Evolutionary conservation across 2,113 vertebrate genomes (phyloP), one percentile per base, ranked within the genome.

Genomic region (Amblyopsis rosae): DNA sequence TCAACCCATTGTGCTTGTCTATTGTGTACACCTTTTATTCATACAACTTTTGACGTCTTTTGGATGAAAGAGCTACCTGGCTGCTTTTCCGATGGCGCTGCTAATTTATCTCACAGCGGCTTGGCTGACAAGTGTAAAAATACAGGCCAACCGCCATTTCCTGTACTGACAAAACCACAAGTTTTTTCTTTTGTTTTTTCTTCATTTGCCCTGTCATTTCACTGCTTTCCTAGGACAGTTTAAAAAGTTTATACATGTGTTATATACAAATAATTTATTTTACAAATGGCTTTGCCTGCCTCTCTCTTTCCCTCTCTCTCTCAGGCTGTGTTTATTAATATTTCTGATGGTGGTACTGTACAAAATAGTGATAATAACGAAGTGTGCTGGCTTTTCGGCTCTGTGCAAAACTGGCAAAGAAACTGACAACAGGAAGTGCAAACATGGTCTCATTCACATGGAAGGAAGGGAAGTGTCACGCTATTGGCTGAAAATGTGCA

Each of bases 381-480:
- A 26, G 63, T 5, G 32, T 45, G 26, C 17, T 62, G 71, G 64
- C 59, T 64, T 69, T 26, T 82, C 61, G 53, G 46, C 47, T 57
- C 10, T 1, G 46, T 26, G 50, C 16, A 46, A 69, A 73, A 76
- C 41, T 19, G 69, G 65, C 71, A 67, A 62, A 60, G 75, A 57
- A 65, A 57, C 68, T 65, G 74, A 72, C 71, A 66, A 73, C 58
- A 76, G 76, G 75, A 83, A 88, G 73, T 59, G 76, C 46, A 70
- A 57, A 80, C 69, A 75, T 66, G 79, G 7, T 62, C 41, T 77
- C 63, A 78, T 85, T 86, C 86, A 67, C 76, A 81, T 82, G 77
- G 65, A 71, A 54, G 59, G 71, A 68, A n/a, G 59, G 19, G 65
- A 77, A 67, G 67, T 66, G 76, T 69, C 61, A 72, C 54, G 70